Base-by-base conservation (phyloP, 2,888 invertebrate species). In the Steinernema scapterisci region DNA sequence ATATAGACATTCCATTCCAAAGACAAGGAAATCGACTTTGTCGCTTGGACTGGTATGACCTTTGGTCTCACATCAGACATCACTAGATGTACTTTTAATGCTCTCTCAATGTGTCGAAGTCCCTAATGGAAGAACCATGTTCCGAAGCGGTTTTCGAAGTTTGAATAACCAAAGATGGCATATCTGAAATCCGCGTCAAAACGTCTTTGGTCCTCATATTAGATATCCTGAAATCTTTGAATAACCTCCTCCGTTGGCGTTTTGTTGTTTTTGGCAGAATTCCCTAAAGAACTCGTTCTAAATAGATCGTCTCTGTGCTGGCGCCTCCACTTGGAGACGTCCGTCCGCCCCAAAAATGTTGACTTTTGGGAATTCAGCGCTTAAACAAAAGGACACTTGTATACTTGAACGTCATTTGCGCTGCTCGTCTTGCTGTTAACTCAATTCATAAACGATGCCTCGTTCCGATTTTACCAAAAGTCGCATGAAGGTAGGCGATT, bases 231-330 rank as follows among this genome's bases (percentile, higher is more conserved):
- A 38, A 38, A 38, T 38, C 38, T 38, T 9, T 6, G 38, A 38
- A 48, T 16, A 48, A 63, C 23, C 63, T 25, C 23, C 63, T 25
- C 13, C 19, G 27, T 63, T 16, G 63, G 31, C 31, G 25, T 38
- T 38, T 63, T 19, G 63, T 25, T 63, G 63, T 63, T 63, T 63
- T 63, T 63, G 63, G n/a, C 7, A 16, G 25, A 31, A 63, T 63
- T 63, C 63, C 63, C 63, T 13, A 63, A 38, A 63, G 63, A 63
- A 63, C 63, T 63, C 63, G 63, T 63, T 63, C 27, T 25, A 63
- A 63, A 63, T 63, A 63, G 63, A 63, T 63, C 63, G 63, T 52
- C 38, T 38, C 38, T n/a, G n/a, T n/a, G n/a, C 38, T 38, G 5
- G 3, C 38, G 3, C 9, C 63, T 63, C 63, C 63, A 63, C 31